Evolutionary conservation across 1,140 invertebrate species (phyloP), one percentile per base, ranked within the genome.

Genomic region (Caerostris darwini): DNA sequence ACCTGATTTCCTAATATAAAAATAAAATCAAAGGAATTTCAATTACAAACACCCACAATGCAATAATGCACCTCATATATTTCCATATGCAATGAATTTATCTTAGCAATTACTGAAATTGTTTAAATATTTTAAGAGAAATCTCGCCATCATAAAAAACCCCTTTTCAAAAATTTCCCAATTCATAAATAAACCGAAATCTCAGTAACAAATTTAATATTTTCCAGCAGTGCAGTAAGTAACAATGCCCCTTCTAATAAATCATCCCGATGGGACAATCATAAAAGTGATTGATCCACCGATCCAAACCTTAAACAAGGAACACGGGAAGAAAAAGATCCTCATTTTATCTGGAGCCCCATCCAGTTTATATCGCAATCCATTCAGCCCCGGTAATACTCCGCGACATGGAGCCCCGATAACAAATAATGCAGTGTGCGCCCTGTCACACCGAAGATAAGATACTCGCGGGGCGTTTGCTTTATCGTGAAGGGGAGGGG

Each of bases 311-410:
- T 83, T 83, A 83, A 83, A 83, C 82, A 58, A 77, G 71, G 71
- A 77, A 67, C 71, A 53, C 3, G 8, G 19, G 0, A 81, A 83
- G 56, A 83, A 57, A 83, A 83, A 19, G 56, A 7, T 19, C 82
- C 82, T 58, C 82, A 58, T 58, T 83, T 83, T 57, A 83, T 83
- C 82, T 19, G n/a, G 50, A 82, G 81, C 53, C 81, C 50, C 53
- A 83, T 83, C 54, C 82, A 83, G 57, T 83, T 83, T 83, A 83
- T 83, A 58, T 83, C 82, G 54, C 82, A 19, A 83, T 83, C 54
- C 82, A 57, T 83, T 83, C 56, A 83, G 56, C 8, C 71, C 8
- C 50, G 10, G 71, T 77, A 77, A 77, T 77, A 77, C 71, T 56
- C 53, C 54, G 54, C 56, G 53, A 57, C 82, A 58, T 17, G 82